phyloP scores from a whole-genome alignment of 2,113 vertebrate species.

The Eupsittula cactorum region DNA sequence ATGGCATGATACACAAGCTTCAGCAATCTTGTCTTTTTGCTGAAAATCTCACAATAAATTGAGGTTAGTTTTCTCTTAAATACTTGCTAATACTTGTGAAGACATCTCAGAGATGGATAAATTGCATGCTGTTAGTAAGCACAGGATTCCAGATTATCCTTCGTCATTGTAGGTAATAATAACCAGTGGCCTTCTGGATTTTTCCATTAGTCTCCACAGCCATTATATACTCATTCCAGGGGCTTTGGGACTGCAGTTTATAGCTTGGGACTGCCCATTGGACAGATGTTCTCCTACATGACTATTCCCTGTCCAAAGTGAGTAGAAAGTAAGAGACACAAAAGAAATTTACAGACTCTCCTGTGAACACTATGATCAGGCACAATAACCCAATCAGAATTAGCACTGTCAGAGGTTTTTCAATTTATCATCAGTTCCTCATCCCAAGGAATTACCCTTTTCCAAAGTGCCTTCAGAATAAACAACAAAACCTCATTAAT shows the following conservation, averaged over 20 bases:
- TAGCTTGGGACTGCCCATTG: too few species aligned
- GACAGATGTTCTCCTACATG: neutral
- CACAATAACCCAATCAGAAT: neutral
- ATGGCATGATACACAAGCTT: accelerated
- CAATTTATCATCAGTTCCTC: neutral
- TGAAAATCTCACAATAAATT: neutral
- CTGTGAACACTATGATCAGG: neutral
- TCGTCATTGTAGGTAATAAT: neutral
- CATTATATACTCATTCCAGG: neutral
- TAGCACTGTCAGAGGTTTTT: neutral
- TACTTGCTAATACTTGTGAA: too few species aligned
- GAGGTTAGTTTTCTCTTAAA: neutral
- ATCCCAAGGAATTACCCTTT: neutral
- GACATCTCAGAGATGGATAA: neutral
- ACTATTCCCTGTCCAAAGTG: neutral
- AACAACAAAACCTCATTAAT: neutral
- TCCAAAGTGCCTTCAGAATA: neutral
- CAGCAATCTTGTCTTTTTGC: neutral
- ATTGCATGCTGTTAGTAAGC: neutral
- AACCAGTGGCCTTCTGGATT: neutral
- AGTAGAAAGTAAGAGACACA: neutral
- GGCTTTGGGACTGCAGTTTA: neutral
- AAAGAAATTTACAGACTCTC: neutral
- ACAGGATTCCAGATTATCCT: neutral
- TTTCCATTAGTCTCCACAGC: neutral